A percentile compares a stretch with the other conserved stretches of the same genome.
phyloP scores from a whole-genome alignment of 2,888 invertebrate genomes.

The Thecophora atra region DNA sequence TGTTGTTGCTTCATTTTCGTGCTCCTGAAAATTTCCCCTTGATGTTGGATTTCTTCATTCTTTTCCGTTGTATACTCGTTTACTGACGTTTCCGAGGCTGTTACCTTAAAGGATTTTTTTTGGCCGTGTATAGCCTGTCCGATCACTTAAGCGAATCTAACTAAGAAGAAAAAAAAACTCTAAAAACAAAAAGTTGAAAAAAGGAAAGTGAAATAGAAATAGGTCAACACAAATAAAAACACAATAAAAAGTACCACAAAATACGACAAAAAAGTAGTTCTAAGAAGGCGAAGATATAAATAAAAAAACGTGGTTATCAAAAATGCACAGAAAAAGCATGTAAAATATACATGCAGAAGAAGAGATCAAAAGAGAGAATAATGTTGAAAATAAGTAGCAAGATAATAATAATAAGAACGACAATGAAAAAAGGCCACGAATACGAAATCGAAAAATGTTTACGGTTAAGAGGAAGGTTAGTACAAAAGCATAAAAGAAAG shows the following conservation, averaged over 20 bases:
- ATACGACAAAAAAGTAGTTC: neutral
- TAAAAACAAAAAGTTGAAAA: constrained; percentile 20
- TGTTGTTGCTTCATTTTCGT: too few species aligned
- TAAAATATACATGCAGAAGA: neutral
- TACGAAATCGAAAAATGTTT: too few species aligned
- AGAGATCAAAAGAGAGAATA: neutral
- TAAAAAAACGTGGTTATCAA: neutral
- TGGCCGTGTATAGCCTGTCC: neutral
- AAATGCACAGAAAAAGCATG: neutral
- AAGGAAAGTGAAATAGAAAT: neutral
- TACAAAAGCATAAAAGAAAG: constrained; percentile 17
- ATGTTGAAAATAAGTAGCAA: too few species aligned
- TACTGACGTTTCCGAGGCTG: too few species aligned
- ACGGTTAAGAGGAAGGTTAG: constrained; percentile 29
- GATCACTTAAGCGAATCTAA: constrained; percentile 23
- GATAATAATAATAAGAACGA: too few species aligned
- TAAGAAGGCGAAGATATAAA: constrained; percentile 8
- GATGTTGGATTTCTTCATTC: too few species aligned
- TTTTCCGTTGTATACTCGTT: too few species aligned
- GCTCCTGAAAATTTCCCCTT: too few species aligned
- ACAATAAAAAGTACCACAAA: neutral
- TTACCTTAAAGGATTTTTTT: neutral
- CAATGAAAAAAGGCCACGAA: too few species aligned
- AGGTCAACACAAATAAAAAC: neutral
- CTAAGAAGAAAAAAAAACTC: constrained; percentile 12